phyloP scores from a whole-genome alignment of 1,140 invertebrate genomes.

The Epicauta chinensis region DNA sequence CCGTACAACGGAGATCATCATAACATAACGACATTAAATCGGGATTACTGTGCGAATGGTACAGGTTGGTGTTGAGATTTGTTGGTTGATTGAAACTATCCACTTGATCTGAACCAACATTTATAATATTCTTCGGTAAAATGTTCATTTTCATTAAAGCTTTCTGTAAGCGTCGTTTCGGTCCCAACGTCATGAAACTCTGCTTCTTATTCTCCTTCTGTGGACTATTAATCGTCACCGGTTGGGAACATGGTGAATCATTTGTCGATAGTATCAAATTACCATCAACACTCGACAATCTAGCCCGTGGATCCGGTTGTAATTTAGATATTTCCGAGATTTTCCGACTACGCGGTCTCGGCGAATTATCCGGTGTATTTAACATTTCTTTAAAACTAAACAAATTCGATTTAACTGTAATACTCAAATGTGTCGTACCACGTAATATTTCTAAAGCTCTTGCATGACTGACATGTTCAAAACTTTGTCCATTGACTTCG shows the following conservation, averaged over 20 bases:
- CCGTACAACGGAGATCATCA: conserved; percentile 65
- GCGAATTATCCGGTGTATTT: conserved; percentile 75
- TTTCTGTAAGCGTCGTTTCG: conserved; percentile 77
- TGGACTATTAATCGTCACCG: conserved; percentile 40
- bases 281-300: conserved; percentile 56
- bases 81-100: conserved; percentile 37
- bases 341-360: conserved; percentile 57
- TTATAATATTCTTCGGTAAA: conserved; percentile 78
- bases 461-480: conserved; percentile 84
- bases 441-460: conserved; percentile 88
- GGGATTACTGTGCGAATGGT: conserved; percentile 86
- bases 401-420: conserved; percentile 96
- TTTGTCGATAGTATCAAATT: conserved; percentile 39
- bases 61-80: conserved; percentile 47
- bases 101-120: conserved; percentile 37
- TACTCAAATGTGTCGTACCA: conserved; percentile 90
- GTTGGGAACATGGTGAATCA: conserved; percentile 39
- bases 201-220: conserved; percentile 45
- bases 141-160: conserved; percentile 89
- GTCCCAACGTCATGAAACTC: conserved; percentile 82
- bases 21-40: conserved; percentile 78
- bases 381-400: conserved; percentile 79
- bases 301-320: conserved; percentile 58
- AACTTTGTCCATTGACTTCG: conserved; percentile 89
- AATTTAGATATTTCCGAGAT: conserved; percentile 51